These are phyloP conservation scores for Hemicordylus capensis DNA, from an alignment of 2,113 vertebrate genomes.

Conservation along the genomic window DNA sequence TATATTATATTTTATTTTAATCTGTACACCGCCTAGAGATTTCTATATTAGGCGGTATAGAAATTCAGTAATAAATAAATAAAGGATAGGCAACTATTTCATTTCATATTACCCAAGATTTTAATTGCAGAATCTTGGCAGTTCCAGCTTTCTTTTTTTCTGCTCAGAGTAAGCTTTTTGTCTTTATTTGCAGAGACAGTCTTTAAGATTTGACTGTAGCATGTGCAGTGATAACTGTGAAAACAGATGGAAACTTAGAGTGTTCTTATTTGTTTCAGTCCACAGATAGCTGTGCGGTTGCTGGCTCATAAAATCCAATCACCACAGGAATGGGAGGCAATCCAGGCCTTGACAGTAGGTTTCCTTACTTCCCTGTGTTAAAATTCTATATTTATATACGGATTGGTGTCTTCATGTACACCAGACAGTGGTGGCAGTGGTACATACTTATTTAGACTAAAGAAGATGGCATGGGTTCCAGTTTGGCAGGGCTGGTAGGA, in stretches of 20 bases:
- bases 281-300: constrained; percentile 91
- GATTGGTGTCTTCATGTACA: not conserved
- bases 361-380: not conserved
- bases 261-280: constrained; percentile 73
- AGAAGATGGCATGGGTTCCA: not conserved
- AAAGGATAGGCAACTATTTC: too few relatives aligned
- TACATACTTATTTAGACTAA: not conserved
- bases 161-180: not conserved
- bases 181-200: not conserved
- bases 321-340: constrained; percentile 94
- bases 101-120: too few relatives aligned
- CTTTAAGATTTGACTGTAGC: not conserved
- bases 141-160: not conserved
- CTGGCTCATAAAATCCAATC: constrained; percentile 96
- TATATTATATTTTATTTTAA: too few relatives aligned
- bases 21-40: too few relatives aligned
- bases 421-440: too few relatives aligned
- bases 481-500: not conserved
- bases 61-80: too few relatives aligned
- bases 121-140: not conserved
- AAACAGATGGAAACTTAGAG: not conserved
- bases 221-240: not conserved
- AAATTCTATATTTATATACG: not conserved
- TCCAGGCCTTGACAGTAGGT: constrained; percentile 92
- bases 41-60: too few relatives aligned